phyloP scores from a whole-genome alignment of 1,140 invertebrate genomes.

The Rhizoglyphus robini region DNA sequence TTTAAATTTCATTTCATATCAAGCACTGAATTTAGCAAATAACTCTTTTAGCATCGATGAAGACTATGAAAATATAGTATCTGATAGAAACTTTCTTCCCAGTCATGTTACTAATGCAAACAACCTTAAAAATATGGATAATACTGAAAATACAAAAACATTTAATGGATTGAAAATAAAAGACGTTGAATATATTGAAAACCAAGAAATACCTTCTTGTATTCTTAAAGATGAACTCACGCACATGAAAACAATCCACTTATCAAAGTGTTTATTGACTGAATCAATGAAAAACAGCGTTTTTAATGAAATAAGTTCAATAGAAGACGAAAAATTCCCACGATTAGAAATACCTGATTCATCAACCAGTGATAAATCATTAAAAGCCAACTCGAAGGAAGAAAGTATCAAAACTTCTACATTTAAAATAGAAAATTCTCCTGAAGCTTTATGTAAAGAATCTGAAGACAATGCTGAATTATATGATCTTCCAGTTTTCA shows the following conservation, averaged over 20 bases:
- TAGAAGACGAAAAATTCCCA: not conserved
- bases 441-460: no score
- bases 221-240: not conserved
- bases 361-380: not conserved
- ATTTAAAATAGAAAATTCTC: no score
- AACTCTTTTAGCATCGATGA: not conserved
- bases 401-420: no score
- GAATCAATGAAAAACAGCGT: not conserved
- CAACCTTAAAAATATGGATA: not conserved
- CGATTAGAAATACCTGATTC: not conserved
- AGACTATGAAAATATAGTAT: not conserved
- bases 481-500: no score
- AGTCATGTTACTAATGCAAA: not conserved
- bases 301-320: not conserved
- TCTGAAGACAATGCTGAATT: no score
- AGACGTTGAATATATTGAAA: not conserved
- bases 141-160: not conserved
- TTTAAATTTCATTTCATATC: conserved; percentile 6
- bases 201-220: conserved; percentile 12
- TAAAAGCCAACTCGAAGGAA: not conserved
- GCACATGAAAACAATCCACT: no score
- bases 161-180: not conserved
- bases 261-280: not conserved
- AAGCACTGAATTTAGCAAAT: not conserved
- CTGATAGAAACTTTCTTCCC: not conserved